These are phyloP conservation scores for Gobio occitaniae DNA, from an alignment of 2,797 vertebrate species.

Conservation along the genomic window DNA sequence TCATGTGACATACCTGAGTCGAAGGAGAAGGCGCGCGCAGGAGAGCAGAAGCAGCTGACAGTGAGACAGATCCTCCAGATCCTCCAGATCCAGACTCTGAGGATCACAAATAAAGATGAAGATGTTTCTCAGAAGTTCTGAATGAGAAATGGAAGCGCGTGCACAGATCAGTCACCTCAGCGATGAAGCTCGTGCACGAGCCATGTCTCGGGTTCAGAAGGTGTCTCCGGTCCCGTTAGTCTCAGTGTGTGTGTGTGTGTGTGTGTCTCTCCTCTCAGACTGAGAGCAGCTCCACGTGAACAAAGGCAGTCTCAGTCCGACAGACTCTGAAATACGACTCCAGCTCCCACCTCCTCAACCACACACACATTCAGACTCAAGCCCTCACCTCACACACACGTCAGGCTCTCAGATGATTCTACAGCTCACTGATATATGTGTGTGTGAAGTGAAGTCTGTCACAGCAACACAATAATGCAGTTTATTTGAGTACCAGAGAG, in stretches of 20 bases:
- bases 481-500: background rate
- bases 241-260: slow-evolving; percentile 2
- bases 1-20: slow-evolving; percentile 71
- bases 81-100: slow-evolving; percentile 73
- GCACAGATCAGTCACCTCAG: slow-evolving; percentile 73
- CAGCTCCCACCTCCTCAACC: slow-evolving; percentile 64
- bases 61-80: slow-evolving; percentile 57
- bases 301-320: slow-evolving; percentile 89
- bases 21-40: slow-evolving; percentile 67
- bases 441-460: background rate
- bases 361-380: slow-evolving; percentile 46
- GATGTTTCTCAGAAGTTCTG: background rate
- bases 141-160: background rate
- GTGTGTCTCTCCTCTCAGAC: background rate
- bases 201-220: slow-evolving; percentile 66
- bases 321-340: slow-evolving; percentile 87
- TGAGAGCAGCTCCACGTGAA: slow-evolving; percentile 76
- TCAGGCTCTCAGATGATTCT: background rate
- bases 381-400: slow-evolving; percentile 50
- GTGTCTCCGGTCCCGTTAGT: slow-evolving; percentile 53
- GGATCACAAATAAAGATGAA: slow-evolving; percentile 55
- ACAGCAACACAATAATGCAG: background rate
- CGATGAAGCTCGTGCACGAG: slow-evolving; percentile 58
- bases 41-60: slow-evolving; percentile 63
- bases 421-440: too few relatives aligned